These are phyloP conservation scores for Heteromormyrus szaboi DNA, from an alignment of 2,797 vertebrate genomes.

Conservation along the genomic window DNA sequence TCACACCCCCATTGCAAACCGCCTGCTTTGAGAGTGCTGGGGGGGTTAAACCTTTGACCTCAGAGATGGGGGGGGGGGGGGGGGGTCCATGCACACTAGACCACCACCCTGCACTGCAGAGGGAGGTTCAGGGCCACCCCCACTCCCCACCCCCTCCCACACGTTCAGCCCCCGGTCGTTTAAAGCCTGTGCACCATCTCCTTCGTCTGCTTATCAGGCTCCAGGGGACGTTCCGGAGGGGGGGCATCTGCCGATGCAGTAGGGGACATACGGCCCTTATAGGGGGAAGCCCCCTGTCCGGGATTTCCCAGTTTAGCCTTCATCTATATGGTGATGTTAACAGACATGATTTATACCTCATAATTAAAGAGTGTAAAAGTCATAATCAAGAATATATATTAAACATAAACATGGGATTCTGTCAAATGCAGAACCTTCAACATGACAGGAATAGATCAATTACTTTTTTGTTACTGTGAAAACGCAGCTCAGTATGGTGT, in stretches of 20 bases:
- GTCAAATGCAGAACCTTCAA: neutral
- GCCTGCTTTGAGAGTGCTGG: slow-evolving; percentile 57
- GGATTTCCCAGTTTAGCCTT: neutral
- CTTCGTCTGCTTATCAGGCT: neutral
- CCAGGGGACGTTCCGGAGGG: neutral
- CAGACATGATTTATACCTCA: neutral
- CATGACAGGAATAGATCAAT: neutral
- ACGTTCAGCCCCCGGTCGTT: neutral
- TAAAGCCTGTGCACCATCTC: neutral
- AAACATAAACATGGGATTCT: neutral
- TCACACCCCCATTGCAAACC: slow-evolving; percentile 39
- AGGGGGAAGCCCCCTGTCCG: neutral
- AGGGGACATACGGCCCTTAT: neutral
- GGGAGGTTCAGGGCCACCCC: neutral
- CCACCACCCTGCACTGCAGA: slow-evolving; percentile 48
- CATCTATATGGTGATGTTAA: neutral
- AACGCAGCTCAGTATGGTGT: too few species aligned
- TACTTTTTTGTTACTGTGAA: neutral
- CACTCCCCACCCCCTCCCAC: neutral
- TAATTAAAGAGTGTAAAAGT: neutral
- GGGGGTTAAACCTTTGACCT: slow-evolving; percentile 63
- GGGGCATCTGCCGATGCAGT: neutral
- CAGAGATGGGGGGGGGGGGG: slow-evolving; percentile 46
- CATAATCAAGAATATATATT: neutral
- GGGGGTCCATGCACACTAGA: slow-evolving; percentile 27